A percentile compares a stretch with the other conserved stretches of the same genome.
phyloP scores from a whole-genome alignment of 92 coral and sea anemone species.

The Epizoanthus illoricatus region DNA sequence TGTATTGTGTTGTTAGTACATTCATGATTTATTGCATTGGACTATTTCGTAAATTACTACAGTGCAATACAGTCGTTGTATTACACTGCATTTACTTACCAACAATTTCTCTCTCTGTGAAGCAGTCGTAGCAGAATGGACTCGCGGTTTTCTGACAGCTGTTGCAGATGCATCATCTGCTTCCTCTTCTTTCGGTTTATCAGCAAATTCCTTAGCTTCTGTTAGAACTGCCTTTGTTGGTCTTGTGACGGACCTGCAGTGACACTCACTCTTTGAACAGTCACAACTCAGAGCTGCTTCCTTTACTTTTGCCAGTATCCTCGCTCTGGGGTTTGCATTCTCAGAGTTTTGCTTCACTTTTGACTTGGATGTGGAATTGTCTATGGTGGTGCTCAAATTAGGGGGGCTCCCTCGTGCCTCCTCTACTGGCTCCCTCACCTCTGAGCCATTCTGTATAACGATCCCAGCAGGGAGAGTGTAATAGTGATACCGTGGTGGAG shows the following conservation, averaged over 20 bases:
- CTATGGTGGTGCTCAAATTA: constrained; percentile 4
- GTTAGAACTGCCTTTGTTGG: constrained; percentile 71
- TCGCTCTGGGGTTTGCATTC: constrained; percentile 46
- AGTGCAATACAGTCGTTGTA: no score
- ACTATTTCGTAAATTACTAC: no score
- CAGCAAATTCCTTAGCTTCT: constrained; percentile 54
- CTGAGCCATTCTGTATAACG: constrained; percentile 81
- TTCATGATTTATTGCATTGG: no score
- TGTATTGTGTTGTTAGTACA: no score
- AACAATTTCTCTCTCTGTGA: constrained; percentile 54
- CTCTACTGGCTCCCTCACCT: constrained; percentile 50
- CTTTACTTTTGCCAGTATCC: constrained; percentile 66
- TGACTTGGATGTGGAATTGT: neutral
- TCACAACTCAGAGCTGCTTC: constrained; percentile 59
- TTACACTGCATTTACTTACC: constrained; percentile 45
- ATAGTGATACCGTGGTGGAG: constrained; percentile 23
- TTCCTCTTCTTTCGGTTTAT: constrained; percentile 23
- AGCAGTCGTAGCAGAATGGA: constrained; percentile 22
- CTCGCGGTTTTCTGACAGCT: neutral
- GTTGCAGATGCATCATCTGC: neutral
- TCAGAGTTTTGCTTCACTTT: constrained; percentile 12
- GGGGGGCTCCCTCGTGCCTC: constrained; percentile 34
- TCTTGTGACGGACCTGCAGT: constrained; percentile 72
- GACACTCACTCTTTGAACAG: constrained; percentile 64
- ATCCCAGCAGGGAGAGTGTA: constrained; percentile 53